phyloP scores from a whole-genome alignment of 2,797 vertebrate genomes.

The Enteromius argenteus region DNA sequence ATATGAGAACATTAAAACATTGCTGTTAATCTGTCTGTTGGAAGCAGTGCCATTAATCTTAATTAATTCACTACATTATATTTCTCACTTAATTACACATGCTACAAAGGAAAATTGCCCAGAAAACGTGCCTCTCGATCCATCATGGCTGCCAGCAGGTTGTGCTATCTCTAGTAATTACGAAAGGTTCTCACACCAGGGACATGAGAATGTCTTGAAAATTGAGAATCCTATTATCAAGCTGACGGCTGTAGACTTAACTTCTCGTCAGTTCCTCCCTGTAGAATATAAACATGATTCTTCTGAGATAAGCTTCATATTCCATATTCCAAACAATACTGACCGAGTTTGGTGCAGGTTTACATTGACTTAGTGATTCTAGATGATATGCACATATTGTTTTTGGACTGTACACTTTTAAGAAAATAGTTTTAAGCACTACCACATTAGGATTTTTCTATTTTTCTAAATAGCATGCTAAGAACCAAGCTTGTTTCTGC shows the following conservation, averaged over 20 bases:
- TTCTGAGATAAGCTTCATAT: not conserved
- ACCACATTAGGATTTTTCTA: no score
- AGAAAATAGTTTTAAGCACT: no score
- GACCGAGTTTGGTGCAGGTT: not conserved
- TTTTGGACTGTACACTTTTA: no score
- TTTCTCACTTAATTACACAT: conserved; percentile 82
- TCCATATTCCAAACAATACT: not conserved
- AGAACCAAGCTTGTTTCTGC: no score
- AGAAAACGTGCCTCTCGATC: conserved; percentile 78
- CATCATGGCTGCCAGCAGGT: conserved; percentile 73
- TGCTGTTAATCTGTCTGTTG: conserved; percentile 79
- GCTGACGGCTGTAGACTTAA: conserved; percentile 42
- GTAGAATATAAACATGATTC: conserved; percentile 3
- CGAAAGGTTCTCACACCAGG: conserved; percentile 69
- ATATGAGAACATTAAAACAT: conserved; percentile 75
- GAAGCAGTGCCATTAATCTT: conserved; percentile 80
- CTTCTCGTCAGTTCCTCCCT: conserved; percentile 28
- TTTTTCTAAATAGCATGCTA: no score
- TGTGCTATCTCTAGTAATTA: conserved; percentile 76
- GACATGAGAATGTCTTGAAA: conserved; percentile 62
- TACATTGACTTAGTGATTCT: no score
- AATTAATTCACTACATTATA: conserved; percentile 81
- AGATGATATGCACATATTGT: no score
- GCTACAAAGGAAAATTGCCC: conserved; percentile 80
- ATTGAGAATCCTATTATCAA: conserved; percentile 56